Evolutionary conservation across 2,797 vertebrate genomes (phyloP), one percentile per base, ranked within the genome.

Genomic region (Todus mexicanus): DNA sequence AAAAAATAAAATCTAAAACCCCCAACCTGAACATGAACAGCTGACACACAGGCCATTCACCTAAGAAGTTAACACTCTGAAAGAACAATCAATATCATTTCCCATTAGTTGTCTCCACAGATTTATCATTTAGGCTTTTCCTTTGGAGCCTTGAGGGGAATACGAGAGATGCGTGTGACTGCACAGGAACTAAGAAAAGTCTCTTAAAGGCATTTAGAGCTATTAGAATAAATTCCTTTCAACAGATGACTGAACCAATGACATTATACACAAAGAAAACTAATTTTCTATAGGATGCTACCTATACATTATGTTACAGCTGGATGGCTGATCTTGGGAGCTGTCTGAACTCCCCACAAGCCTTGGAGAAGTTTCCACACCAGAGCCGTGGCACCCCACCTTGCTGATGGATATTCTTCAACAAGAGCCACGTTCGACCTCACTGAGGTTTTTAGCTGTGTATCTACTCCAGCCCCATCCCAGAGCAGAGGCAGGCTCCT

Each of bases 51-150:
- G 69, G 83, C 60, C 63, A 37, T 50, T 53, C 17, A 1, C 42
- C 59, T 27, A 33, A 56, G 27, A 77, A 79, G 74, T 53, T 88
- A 82, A 70, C 57, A 29, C 56, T 60, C 53, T 3, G 53, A 88
- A 84, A 88, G 88, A 84, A 82, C 74, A 81, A 88, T 93, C 90
- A 35, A 70, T 93, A 43, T 37, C 2, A 11, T 89, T 91, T 85
- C 78, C 81, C 75, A 92, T 82, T 88, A 89, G 70, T 31, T 90
- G 69, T 69, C 89, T 81, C 40, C 53, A 71, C 51, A 79, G 64
- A 88, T 88, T 84, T 82, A 59, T 88, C 74, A 92, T 81, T 60
- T 73, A 45, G 21, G 57, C 31, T 88, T 88, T 66, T 84, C 73
- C 83, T 90, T 23, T 22, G 37, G 83, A 91, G 88, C 87, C 83